Evolutionary conservation across 2,113 vertebrate genomes (phyloP).

Genomic region (Silurus meridionalis): DNA sequence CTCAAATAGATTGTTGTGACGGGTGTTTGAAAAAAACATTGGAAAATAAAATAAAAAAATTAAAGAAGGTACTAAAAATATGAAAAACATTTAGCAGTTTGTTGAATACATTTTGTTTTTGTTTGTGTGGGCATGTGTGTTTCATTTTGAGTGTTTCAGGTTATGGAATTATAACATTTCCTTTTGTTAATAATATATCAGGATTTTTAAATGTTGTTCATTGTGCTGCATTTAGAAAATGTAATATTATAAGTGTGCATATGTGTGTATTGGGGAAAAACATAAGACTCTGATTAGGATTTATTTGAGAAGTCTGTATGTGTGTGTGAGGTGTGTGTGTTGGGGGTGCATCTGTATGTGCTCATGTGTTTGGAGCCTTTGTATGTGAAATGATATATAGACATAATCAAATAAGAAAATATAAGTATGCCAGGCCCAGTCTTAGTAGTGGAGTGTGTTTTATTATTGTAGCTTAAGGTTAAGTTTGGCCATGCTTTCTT

Average conservation of each 20-base stretch:
- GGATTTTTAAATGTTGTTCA: neutral
- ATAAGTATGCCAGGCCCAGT: conserved; percentile 71
- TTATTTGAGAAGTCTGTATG: conserved; percentile 26
- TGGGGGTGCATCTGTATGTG: conserved; percentile 7
- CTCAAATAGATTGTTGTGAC: neutral
- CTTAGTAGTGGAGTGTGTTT: conserved; percentile 60
- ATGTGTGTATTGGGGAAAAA: neutral
- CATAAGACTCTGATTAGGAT: neutral
- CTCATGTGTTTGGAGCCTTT: neutral
- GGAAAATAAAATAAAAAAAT: no score
- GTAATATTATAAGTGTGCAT: conserved; percentile 7
- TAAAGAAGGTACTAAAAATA: neutral
- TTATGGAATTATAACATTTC: neutral
- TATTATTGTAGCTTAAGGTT: conserved; percentile 77
- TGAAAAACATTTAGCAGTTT: neutral
- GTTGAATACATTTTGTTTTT: conserved; percentile 34
- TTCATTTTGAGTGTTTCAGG: neutral
- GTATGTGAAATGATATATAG: conserved; percentile 73
- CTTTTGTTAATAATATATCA: neutral
- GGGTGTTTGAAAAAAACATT: neutral
- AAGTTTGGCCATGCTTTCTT: conserved; percentile 73
- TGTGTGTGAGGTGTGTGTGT: conserved; percentile 37
- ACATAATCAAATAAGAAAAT: conserved; percentile 78
- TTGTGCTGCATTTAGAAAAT: neutral
- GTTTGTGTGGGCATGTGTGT: neutral